These are phyloP conservation scores for Nettapus auritus DNA, from an alignment of 2,113 vertebrate species.

Conservation along the genomic window DNA sequence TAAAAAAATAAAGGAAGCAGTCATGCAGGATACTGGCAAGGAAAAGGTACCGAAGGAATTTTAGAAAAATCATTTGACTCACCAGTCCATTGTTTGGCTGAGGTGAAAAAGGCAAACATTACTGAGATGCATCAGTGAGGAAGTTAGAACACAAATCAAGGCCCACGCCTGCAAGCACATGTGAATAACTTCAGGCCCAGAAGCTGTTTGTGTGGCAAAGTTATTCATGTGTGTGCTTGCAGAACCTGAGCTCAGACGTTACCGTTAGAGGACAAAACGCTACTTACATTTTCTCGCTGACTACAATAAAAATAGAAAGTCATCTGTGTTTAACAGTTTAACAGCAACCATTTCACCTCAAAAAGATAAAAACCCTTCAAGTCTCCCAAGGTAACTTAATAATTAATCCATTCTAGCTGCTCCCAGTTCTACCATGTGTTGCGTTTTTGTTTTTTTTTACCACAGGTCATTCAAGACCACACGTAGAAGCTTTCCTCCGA, in stretches of 20 bases:
- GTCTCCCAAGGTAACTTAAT: not conserved
- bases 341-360: not conserved
- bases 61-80: constrained; percentile 63
- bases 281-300: not conserved
- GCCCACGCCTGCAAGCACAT: constrained; percentile 44
- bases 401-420: not conserved
- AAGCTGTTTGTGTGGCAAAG: not conserved
- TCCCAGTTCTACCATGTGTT: not conserved
- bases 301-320: not conserved
- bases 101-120: constrained; percentile 73
- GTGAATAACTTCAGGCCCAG: constrained; percentile 58
- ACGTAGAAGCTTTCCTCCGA: not conserved
- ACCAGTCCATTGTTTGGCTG: constrained; percentile 79
- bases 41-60: not conserved
- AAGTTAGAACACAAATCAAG: constrained; percentile 56
- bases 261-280: not conserved
- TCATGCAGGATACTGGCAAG: constrained; percentile 66
- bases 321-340: not conserved
- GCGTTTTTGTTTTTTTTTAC: not conserved
- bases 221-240: constrained; percentile 30
- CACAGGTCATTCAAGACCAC: not conserved
- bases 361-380: not conserved
- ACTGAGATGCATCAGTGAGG: constrained; percentile 62
- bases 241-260: not conserved
- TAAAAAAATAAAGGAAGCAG: constrained; percentile 49